Evolutionary conservation across 1,140 invertebrate species (phyloP).

Genomic region (Radopholus similis): DNA sequence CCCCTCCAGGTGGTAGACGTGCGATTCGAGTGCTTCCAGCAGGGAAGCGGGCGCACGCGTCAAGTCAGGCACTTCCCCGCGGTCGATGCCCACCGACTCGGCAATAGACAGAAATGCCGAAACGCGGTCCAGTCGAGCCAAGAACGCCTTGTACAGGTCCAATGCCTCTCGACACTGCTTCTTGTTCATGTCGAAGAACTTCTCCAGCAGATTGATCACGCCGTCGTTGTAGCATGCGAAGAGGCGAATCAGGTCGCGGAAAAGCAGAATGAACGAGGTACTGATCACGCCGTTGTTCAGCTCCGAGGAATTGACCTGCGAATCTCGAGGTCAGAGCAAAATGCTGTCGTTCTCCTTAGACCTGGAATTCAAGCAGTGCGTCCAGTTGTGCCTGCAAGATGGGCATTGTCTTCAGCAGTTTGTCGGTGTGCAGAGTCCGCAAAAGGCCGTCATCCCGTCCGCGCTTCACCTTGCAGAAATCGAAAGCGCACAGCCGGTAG

Average conservation of each 20-base stretch:
- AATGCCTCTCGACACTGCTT: constrained; percentile 90
- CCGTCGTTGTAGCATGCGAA: constrained; percentile 99
- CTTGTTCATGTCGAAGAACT: constrained; percentile 99
- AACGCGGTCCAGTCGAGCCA: constrained; percentile 93
- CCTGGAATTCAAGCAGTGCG: constrained; percentile 90
- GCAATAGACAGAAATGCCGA: constrained; percentile 96
- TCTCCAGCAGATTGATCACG: constrained; percentile 96
- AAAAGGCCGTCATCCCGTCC: constrained; percentile 90
- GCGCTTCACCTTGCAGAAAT: constrained; percentile 99
- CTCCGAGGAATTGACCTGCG: constrained; percentile 82
- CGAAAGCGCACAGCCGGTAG: constrained; percentile 95
- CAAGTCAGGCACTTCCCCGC: constrained; percentile 95
- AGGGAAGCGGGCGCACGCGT: constrained; percentile 96
- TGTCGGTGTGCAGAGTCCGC: constrained; percentile 93
- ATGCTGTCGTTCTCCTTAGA: constrained; percentile 38
- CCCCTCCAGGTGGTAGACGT: constrained; percentile 79
- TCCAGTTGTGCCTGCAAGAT: constrained; percentile 91
- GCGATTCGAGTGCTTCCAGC: constrained; percentile 91
- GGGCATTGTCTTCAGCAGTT: constrained; percentile 90
- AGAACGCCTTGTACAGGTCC: constrained; percentile 97
- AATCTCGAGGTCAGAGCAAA: constrained; percentile 20
- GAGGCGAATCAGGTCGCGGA: constrained; percentile 93
- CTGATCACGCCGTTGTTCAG: constrained; percentile 97
- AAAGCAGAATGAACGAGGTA: constrained; percentile 94
- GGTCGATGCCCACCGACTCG: constrained; percentile 96